A percentile compares a stretch with the other conserved stretches of the same genome.
Conservation (phyloP, 2,113 vertebrate species). For the Axis porcinus region DNA sequence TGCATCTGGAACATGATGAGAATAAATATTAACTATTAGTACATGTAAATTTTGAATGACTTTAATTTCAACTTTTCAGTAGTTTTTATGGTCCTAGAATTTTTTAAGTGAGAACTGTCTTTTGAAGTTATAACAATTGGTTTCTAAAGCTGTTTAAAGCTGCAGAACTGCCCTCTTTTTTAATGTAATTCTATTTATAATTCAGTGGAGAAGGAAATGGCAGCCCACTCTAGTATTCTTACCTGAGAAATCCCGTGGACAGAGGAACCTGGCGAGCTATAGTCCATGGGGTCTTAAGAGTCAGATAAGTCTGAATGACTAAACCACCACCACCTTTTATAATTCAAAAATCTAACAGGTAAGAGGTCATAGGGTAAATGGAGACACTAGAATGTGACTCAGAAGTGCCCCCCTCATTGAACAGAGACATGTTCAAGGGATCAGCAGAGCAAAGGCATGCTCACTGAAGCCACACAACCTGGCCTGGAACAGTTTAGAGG, state of each 20-base stretch:
- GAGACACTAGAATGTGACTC: background rate
- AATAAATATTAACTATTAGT: background rate
- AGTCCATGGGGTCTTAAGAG: background rate
- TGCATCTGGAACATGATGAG: background rate
- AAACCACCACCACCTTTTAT: background rate
- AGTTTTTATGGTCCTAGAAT: background rate
- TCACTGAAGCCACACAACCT: background rate
- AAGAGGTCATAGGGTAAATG: background rate
- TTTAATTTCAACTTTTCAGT: background rate
- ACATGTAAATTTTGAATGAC: background rate
- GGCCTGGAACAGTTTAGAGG: background rate
- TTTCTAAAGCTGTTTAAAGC: background rate
- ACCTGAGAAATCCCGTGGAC: background rate
- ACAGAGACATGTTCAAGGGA: no score
- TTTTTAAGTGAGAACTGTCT: background rate
- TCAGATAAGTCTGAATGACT: background rate
- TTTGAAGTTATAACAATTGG: background rate
- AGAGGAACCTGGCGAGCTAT: accelerated
- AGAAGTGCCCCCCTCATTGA: background rate
- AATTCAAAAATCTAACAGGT: background rate
- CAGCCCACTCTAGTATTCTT: background rate
- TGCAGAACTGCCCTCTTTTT: background rate
- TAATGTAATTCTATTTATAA: background rate
- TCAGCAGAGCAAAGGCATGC: background rate
- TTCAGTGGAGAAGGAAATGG: background rate